Evolutionary conservation across 2,888 invertebrate species (phyloP).

Genomic region (Ceraclea dissimilis): DNA sequence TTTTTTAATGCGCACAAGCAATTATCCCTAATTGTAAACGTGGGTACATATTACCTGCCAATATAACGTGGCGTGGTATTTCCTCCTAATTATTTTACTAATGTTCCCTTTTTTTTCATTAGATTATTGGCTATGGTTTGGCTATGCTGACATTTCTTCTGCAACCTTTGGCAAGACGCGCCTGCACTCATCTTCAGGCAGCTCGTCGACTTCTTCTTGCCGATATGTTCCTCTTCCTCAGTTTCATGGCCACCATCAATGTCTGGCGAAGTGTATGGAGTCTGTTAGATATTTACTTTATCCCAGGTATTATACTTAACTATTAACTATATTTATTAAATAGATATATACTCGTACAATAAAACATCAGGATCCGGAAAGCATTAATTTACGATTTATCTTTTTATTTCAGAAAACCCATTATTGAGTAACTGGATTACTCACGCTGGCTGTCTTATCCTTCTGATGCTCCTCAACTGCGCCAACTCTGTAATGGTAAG

Average conservation of each 20-base stretch:
- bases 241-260: slow-evolving; percentile 75
- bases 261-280: slow-evolving; percentile 87
- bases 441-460: slow-evolving; percentile 62
- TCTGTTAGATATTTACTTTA: slow-evolving; percentile 67
- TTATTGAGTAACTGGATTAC: slow-evolving; percentile 76
- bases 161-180: slow-evolving; percentile 66
- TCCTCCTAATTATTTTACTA: too few species aligned
- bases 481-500: slow-evolving; percentile 81
- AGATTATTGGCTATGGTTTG: slow-evolving; percentile 68
- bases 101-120: too few species aligned
- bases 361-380: too few species aligned
- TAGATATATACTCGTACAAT: not conserved
- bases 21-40: too few species aligned
- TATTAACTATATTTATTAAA: slow-evolving; percentile 15
- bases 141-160: slow-evolving; percentile 65
- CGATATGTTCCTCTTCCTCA: slow-evolving; percentile 68
- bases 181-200: slow-evolving; percentile 61
- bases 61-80: too few species aligned
- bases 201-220: slow-evolving; percentile 61
- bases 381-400: too few species aligned
- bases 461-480: slow-evolving; percentile 74
- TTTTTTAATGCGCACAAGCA: too few species aligned
- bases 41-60: too few species aligned
- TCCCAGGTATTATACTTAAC: slow-evolving; percentile 54
- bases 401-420: slow-evolving; percentile 60